Base-by-base conservation (phyloP, 2,113 vertebrate genomes). In the Plestiodon gilberti region DNA sequence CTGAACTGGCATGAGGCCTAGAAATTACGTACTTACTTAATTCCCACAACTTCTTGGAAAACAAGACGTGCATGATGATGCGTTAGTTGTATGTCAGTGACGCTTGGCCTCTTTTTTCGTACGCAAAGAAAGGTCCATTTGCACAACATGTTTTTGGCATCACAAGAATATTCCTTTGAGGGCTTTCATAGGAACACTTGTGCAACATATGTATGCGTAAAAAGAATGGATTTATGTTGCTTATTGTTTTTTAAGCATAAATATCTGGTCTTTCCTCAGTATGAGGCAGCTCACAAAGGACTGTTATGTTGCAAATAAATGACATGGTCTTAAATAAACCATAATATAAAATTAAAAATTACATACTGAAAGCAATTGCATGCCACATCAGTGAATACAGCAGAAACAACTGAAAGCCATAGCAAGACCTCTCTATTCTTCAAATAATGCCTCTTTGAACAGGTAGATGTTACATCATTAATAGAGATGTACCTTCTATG, bases 11-110 rank as follows among this genome's bases (percentile, higher is more conserved):
- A 33, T 9, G 86, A 78, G 13, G 25, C 22, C 30, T 10, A 78
- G 75, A n/a, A 14, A 33, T 82, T 61, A n/a, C n/a, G n/a, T n/a
- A 57, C 55, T 15, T 57, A 11, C 0, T 82, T 0, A 87, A 59
- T 18, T 30, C 43, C 14, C 23, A 79, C 35, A 79, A 25, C 61
- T 17, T 65, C 25, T 43, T 48, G 25, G 23, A 81, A 80, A 80
- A 80, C 25, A 83, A 71, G 59, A 62, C 38, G 5, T 64, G 77
- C 84, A 43, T 82, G 38, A 61, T 70, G 64, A 2, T 65, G 6
- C 0, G 0, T 83, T 85, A 74, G 1, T 0, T 70, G 1, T 57
- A 55, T 78, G 64, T 0, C 1, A 15, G 22, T 15, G 22, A 48
- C 69, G 8, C 69, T 38, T 71, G 69, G 15, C 38, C 35, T 67